Percentiles rank a stretch among this genome's conserved stretches.
Evolutionary conservation across 2,888 invertebrate species (phyloP).

Genomic region (Coremacera marginata): DNA sequence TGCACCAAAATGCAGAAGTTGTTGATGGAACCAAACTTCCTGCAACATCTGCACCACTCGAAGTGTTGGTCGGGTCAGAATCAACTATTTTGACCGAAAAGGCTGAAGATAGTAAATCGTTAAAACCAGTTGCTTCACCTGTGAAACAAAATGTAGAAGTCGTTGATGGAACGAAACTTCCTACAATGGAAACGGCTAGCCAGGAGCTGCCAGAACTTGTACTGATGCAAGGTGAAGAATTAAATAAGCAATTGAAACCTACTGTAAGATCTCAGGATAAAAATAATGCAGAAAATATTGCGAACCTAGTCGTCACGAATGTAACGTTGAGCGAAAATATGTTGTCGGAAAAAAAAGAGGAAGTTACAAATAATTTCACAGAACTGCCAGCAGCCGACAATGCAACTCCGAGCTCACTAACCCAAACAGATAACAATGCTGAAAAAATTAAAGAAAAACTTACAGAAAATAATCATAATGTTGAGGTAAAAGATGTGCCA

Average conservation of each 20-base stretch:
- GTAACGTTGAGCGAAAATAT: too few relatives aligned
- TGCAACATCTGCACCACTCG: constrained; percentile 19
- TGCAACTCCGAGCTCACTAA: not conserved
- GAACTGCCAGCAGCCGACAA: not conserved
- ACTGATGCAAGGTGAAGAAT: too few relatives aligned
- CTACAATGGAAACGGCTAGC: constrained; percentile 39
- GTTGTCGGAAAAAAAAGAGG: not conserved
- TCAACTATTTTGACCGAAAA: constrained; percentile 55
- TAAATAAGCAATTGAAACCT: too few relatives aligned
- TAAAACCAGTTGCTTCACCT: constrained; percentile 45
- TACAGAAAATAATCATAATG: not conserved
- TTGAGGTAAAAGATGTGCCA: not conserved
- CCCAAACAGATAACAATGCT: not conserved
- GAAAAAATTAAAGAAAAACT: not conserved
- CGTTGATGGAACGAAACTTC: constrained; percentile 78
- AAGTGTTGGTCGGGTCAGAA: not conserved
- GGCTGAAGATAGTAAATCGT: constrained; percentile 46
- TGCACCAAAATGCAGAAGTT: constrained; percentile 66
- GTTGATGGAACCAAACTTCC: constrained; percentile 76
- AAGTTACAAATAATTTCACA: not conserved
- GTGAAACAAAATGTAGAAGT: constrained; percentile 66
- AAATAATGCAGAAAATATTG: too few relatives aligned
- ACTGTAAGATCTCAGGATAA: too few relatives aligned
- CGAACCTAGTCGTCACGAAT: too few relatives aligned
- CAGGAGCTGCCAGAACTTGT: too few relatives aligned